phyloP scores from a whole-genome alignment of 2,888 invertebrate genomes.

The Allophyes oxyacanthae region DNA sequence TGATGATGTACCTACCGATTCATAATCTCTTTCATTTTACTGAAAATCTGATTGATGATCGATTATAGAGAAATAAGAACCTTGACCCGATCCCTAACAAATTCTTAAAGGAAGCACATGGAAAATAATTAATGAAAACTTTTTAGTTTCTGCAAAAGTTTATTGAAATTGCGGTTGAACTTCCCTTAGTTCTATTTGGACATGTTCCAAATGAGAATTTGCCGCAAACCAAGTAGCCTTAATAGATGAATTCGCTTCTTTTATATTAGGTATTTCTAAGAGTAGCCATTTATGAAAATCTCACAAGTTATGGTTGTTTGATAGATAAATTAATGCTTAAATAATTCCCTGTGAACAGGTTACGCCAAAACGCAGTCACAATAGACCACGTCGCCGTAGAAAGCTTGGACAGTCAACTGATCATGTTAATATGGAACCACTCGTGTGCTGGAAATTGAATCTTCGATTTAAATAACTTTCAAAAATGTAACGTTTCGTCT shows the following conservation, averaged over 20 bases:
- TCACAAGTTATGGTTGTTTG: constrained; percentile 7
- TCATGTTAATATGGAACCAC: no score
- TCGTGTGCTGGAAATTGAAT: no score
- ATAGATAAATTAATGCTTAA: no score
- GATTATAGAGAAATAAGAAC: constrained; percentile 14
- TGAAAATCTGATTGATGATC: constrained; percentile 4
- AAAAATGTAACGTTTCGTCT: no score
- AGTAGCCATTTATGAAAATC: constrained; percentile 25
- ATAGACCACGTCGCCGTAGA: no score
- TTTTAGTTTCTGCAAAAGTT: constrained; percentile 56
- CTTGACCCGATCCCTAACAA: constrained; percentile 26
- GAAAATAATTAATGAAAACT: constrained; percentile 43
- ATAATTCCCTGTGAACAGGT: no score
- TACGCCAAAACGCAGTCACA: no score
- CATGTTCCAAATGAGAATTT: constrained; percentile 66
- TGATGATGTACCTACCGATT: no score
- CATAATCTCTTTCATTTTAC: no score
- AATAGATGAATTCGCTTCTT: constrained; percentile 56
- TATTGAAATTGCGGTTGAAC: constrained; percentile 55
- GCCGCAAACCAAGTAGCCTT: constrained; percentile 67
- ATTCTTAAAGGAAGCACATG: constrained; percentile 24
- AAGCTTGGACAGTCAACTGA: no score
- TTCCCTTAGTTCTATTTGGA: constrained; percentile 57
- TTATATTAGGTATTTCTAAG: constrained; percentile 23
- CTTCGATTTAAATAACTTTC: no score